Evolutionary conservation across 2,797 vertebrate genomes (phyloP).

Genomic region (Chelon auratus): DNA sequence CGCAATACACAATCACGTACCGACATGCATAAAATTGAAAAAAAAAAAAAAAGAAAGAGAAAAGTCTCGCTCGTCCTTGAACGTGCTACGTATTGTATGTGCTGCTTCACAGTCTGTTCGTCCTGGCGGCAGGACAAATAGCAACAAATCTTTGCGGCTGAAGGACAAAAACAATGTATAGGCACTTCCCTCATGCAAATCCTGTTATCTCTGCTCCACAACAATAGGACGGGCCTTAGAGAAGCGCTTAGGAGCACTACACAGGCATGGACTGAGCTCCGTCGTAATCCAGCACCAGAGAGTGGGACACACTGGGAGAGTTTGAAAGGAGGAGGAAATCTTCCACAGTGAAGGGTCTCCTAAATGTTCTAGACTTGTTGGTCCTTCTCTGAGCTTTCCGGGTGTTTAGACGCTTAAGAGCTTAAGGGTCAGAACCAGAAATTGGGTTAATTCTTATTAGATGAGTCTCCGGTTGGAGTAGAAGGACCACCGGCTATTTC

Average conservation of each 20-base stretch:
- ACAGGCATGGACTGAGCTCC: slow-evolving; percentile 43
- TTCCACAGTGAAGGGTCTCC: slow-evolving; percentile 46
- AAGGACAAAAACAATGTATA: slow-evolving; percentile 28
- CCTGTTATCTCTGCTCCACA: slow-evolving; percentile 65
- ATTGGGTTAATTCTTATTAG: slow-evolving; percentile 82
- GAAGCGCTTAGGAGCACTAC: slow-evolving; percentile 34
- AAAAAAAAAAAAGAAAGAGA: neutral
- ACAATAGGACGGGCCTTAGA: slow-evolving; percentile 49
- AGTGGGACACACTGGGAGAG: slow-evolving; percentile 39
- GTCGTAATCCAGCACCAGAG: slow-evolving; percentile 48
- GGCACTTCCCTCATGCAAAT: slow-evolving; percentile 60
- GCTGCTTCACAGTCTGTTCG: slow-evolving; percentile 35
- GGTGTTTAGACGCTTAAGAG: slow-evolving; percentile 73
- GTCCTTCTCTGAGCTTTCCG: slow-evolving; percentile 69
- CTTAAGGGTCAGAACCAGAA: slow-evolving; percentile 75
- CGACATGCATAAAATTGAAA: neutral
- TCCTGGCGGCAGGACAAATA: slow-evolving; percentile 16
- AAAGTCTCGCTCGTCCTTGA: neutral
- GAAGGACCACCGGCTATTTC: slow-evolving; percentile 61
- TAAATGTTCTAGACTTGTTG: slow-evolving; percentile 69
- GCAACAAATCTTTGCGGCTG: slow-evolving; percentile 27
- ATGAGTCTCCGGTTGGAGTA: slow-evolving; percentile 37
- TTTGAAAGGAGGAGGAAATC: slow-evolving; percentile 51
- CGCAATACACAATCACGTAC: neutral
- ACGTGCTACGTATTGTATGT: neutral